Evolutionary conservation across 2,888 invertebrate species (phyloP), one percentile per base, ranked within the genome.

Genomic region (Notodonta dromedarius): DNA sequence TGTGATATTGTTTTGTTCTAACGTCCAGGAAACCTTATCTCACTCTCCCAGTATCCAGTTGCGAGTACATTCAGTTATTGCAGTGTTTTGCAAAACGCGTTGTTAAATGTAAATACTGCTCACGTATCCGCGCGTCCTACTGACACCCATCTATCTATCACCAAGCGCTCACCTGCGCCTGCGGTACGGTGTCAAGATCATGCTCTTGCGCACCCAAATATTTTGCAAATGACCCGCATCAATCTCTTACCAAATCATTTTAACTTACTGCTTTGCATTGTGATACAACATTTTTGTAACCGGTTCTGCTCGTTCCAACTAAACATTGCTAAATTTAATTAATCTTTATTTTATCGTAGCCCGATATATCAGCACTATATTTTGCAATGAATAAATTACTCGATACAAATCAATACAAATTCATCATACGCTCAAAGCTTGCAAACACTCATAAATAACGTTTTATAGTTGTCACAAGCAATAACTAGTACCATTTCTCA

Each of bases 401-500:
- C 3, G 78, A 83, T 83, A 77, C 67, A 69, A 65, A 79, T 83
- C 80, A 67, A 68, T 62, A 69, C 66, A 61, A 62, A 84, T 84
- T 77, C 77, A 80, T 84, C 78, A 78, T 65, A 56, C 69, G 71
- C 63, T 71, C 70, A 72, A 70, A 70, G 72, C 78, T 77, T 74
- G 73, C 73, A 75, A 78, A 73, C 71, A 71, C 66, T 76, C 76
- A 83, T 86, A 85, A 84, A 84, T 79, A 73, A 75, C 63, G 66
- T 78, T 81, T 83, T 80, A 82, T 84, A 78, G 80, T 79, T 80
- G 85, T 84, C 85, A 80, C 78, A 73, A 79, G 77, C 80, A 83
- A 80, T 86, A 84, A 80, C 78, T 73, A 74, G 78, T 69, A 70
- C 71, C 74, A 82, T 86, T 85, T 83, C 80, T 82, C 80, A 84